Base-by-base conservation (phyloP, 1,140 invertebrate species). In the Berghia stephanieae region DNA sequence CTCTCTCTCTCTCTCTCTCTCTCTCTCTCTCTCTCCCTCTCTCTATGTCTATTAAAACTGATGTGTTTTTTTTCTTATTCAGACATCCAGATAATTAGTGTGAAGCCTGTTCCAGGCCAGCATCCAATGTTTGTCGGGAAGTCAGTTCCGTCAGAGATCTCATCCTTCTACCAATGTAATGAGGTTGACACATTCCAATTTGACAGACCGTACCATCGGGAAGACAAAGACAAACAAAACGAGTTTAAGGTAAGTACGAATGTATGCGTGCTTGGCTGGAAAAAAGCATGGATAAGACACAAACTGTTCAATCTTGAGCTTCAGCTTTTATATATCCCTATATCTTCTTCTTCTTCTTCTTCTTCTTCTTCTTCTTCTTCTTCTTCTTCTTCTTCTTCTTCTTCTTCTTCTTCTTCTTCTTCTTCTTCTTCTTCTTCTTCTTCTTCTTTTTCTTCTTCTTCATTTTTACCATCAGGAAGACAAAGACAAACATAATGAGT, bases 101-200 rank as follows among this genome's bases (percentile, higher is more conserved):
- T 88, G 16, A 86, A 84, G 63, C 83, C 86, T 31, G 70, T 86
- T 1, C 74, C 86, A 10, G 60, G 68, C n/a, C 72, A 85, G 2
- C 66, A 81, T 16, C 69, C 74, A 34, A 83, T 83, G 60, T 86
- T 86, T 57, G n/a, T 67, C 2, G 78, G 75, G 27, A 81, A 69
- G n/a, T 74, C 81, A 40, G 83, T 87, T 1, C 83, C 86, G 10
- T 24, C 36, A 36, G 84, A 83, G 36, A 83, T 89, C 0, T 78
- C 79, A 16, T 78, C 79, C 38, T 89, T 87, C 75, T 87, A 88
- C 78, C 79, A 81, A 43, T 75, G 69, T 16, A 89, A 88, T 78
- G 83, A 88, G 57, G 84, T 89, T 27, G 84, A 87, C 74, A 85
- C 81, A 68, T 89, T 89, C 80, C 81, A 86, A 79, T 83, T 82